Conservation (phyloP, 2,797 vertebrate genomes). For the Spinus olivaceus region DNA sequence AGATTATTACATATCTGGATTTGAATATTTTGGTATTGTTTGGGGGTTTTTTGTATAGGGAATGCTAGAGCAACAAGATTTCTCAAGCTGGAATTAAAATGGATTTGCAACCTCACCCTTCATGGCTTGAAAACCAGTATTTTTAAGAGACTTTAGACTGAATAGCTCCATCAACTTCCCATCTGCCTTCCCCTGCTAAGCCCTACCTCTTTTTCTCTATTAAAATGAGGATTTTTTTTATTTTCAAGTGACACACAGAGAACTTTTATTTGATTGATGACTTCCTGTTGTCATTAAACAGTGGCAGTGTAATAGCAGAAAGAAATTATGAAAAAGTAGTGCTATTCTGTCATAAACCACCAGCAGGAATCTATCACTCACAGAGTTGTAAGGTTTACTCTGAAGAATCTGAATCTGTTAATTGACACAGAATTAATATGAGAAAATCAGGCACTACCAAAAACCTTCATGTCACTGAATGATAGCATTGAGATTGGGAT, state of each 20-base stretch:
- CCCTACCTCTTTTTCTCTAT: slow-evolving; percentile 20
- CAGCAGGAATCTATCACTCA: slow-evolving; percentile 46
- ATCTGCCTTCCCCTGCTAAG: slow-evolving; percentile 27
- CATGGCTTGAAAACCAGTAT: slow-evolving; percentile 20
- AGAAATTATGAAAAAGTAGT: slow-evolving; percentile 18
- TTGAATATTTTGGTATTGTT: background rate
- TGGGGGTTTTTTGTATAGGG: background rate
- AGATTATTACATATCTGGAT: background rate
- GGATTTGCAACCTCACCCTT: background rate
- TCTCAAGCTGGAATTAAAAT: background rate
- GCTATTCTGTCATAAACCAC: slow-evolving; percentile 28
- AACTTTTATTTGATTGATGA: slow-evolving; percentile 53
- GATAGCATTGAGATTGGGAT: background rate
- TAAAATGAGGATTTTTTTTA: slow-evolving; percentile 39
- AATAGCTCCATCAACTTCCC: background rate
- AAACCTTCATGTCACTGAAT: background rate
- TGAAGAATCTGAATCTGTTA: slow-evolving; percentile 35
- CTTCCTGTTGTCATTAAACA: slow-evolving; percentile 61
- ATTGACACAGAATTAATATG: slow-evolving; percentile 40
- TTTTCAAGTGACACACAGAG: slow-evolving; percentile 4
- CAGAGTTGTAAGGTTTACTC: slow-evolving; percentile 19
- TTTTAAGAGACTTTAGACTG: slow-evolving; percentile 31
- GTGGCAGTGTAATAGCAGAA: slow-evolving; percentile 14
- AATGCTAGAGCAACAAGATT: background rate
- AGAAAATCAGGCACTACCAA: background rate